These are phyloP conservation scores for Tauraco erythrolophus DNA, from an alignment of 2,113 vertebrate species.

Conservation along the genomic window DNA sequence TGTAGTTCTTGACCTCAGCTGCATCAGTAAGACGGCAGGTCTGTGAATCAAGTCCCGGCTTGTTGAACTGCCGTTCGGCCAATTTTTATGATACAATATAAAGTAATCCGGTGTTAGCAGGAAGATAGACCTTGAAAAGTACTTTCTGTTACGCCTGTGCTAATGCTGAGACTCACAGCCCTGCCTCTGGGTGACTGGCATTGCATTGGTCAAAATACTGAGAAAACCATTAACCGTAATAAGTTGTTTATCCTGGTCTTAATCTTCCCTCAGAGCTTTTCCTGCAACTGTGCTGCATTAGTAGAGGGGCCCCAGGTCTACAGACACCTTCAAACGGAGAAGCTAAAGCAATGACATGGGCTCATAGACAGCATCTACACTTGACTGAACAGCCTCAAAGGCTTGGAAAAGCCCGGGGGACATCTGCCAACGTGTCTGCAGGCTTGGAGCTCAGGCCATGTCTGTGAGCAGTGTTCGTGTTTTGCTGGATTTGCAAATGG, in stretches of 20 bases:
- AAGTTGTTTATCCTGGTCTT: conserved; percentile 31
- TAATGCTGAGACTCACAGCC: not conserved
- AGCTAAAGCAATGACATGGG: not conserved
- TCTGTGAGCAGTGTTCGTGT: not conserved
- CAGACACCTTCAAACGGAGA: not conserved
- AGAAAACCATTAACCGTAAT: not conserved
- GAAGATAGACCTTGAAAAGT: not conserved
- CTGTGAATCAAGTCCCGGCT: not conserved
- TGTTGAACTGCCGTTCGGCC: not conserved
- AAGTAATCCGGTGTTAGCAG: not conserved
- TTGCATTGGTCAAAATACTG: not conserved
- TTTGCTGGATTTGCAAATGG: not conserved
- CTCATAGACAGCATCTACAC: not conserved
- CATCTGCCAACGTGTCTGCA: not conserved
- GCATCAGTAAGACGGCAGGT: not conserved
- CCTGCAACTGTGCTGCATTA: not conserved
- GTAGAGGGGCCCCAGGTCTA: not conserved
- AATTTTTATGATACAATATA: not conserved
- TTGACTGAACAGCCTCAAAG: conserved; percentile 35
- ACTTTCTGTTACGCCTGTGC: not conserved
- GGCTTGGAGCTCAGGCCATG: not conserved
- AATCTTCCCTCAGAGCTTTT: not conserved
- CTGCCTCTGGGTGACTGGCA: not conserved
- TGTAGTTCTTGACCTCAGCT: conserved; percentile 47
- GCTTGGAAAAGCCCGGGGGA: not conserved